Conservation (phyloP, 2,113 vertebrate species). For the Phaetusa simplex region DNA sequence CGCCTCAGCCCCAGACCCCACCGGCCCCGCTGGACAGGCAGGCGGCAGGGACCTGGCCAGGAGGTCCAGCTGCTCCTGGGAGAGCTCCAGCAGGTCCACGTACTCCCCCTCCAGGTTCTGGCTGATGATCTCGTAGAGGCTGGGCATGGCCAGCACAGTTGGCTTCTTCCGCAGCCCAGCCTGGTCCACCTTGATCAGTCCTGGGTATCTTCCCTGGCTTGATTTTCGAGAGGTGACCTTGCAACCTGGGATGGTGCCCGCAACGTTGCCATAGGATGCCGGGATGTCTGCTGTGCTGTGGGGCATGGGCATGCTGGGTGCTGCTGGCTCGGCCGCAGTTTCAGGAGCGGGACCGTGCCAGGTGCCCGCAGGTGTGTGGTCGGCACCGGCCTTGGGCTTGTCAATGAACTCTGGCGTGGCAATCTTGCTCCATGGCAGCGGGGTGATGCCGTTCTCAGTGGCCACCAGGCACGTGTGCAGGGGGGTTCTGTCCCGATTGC, state of each 20-base stretch:
- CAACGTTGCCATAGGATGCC: fast-evolving
- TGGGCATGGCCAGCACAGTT: constrained; percentile 66
- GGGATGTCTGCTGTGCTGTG: constrained; percentile 16
- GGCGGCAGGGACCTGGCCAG: not conserved
- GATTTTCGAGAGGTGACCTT: constrained; percentile 64
- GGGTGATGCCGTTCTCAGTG: constrained; percentile 76
- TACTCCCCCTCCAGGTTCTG: constrained; percentile 84
- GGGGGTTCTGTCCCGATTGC: constrained; percentile 56
- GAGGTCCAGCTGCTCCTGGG: constrained; percentile 56
- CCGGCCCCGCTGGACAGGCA: fast-evolving
- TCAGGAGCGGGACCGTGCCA: not conserved
- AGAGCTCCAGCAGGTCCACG: constrained; percentile 83
- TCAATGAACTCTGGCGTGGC: constrained; percentile 82
- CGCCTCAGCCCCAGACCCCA: fast-evolving
- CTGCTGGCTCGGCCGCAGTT: not conserved
- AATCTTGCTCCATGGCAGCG: constrained; percentile 83
- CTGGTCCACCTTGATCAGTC: constrained; percentile 75
- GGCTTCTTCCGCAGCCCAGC: constrained; percentile 13
- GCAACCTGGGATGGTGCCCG: constrained; percentile 62
- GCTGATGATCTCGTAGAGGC: constrained; percentile 69
- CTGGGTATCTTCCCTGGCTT: constrained; percentile 64
- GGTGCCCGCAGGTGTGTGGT: not conserved
- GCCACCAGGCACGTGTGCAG: constrained; percentile 83
- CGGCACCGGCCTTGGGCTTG: constrained; percentile 16
- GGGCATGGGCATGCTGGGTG: not conserved